phyloP scores from a whole-genome alignment of 2,888 invertebrate genomes.

The Subacronicta megacephala region DNA sequence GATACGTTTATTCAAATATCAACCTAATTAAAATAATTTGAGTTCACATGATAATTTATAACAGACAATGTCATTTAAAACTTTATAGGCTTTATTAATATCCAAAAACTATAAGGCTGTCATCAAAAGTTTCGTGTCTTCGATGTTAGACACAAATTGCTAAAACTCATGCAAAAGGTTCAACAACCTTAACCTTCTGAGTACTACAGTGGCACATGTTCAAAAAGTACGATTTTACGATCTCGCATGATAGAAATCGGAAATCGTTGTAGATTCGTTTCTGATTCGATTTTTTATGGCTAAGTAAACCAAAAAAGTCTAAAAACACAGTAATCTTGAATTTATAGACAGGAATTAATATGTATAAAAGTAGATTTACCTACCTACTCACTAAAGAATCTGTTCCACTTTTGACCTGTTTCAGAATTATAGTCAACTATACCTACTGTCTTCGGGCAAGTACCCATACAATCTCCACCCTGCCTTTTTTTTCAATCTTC shows the following conservation, averaged over 20 bases:
- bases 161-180: conserved; percentile 55
- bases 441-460: too few relatives aligned
- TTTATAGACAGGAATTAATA: too few relatives aligned
- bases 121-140: conserved; percentile 55
- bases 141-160: conserved; percentile 41
- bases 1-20: conserved; percentile 2
- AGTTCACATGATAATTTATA: conserved; percentile 24
- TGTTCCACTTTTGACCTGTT: too few relatives aligned
- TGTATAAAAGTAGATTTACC: too few relatives aligned
- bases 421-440: too few relatives aligned
- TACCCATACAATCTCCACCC: too few relatives aligned
- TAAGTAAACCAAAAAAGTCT: too few relatives aligned
- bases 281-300: too few relatives aligned
- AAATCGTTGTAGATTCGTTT: too few relatives aligned
- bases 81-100: conserved; percentile 45
- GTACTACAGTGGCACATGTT: conserved; percentile 18
- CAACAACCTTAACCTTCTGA: conserved; percentile 62
- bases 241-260: not conserved
- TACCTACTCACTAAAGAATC: too few relatives aligned
- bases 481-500: too few relatives aligned
- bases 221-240: not conserved
- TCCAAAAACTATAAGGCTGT: conserved; percentile 52
- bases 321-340: too few relatives aligned
- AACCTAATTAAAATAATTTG: conserved; percentile 11
- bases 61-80: conserved; percentile 30